Evolutionary conservation across 1,140 invertebrate genomes (phyloP), one percentile per base, ranked within the genome.

Genomic region (Parasteatoda tepidariorum): DNA sequence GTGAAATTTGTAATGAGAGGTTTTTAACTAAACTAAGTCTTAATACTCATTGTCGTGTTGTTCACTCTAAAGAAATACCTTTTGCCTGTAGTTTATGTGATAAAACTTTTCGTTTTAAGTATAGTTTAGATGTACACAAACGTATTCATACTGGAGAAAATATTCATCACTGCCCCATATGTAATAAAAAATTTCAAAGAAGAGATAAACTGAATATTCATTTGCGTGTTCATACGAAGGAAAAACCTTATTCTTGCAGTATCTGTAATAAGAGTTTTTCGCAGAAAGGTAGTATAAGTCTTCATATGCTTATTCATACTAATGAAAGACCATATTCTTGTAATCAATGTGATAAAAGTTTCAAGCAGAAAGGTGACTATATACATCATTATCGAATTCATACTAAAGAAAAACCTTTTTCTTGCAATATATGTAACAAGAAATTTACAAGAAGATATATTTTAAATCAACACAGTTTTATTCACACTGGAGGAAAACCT

Each of bases 281-380:
- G 0, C 4, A 4, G 38, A 48, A 55, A 24, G 22, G 31, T 4
- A 54, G 24, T 34, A 22, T 73, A 33, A 33, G 7, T 6, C n/a
- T n/a, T 26, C 82, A 84, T 68, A 13, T 48, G 18, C 31, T 28
- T 15, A 26, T 30, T 59, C 82, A 84, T 59, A 84, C 71, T 15
- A 33, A 57, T 34, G 62, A 84, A 28, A 84, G 76, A 5, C 61
- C 62, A 13, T 76, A 54, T 30, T 24, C 28, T 3, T 84, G 82
- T 59, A 71, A 76, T 26, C 22, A 67, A 15, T 84, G 82, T 54
- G 22, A 38, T 11, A 61, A 62, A 33, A 34, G 41, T 26, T 73
- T 13, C 18, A 18, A 9, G 1, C 18, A 48, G 9, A 48, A 48
- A 48, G n/a, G n/a, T n/a, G n/a, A n/a, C n/a, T n/a, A n/a, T n/a